Evolutionary conservation across 2,797 vertebrate species (phyloP), one percentile per base, ranked within the genome.

Genomic region (Vireo griseus): DNA sequence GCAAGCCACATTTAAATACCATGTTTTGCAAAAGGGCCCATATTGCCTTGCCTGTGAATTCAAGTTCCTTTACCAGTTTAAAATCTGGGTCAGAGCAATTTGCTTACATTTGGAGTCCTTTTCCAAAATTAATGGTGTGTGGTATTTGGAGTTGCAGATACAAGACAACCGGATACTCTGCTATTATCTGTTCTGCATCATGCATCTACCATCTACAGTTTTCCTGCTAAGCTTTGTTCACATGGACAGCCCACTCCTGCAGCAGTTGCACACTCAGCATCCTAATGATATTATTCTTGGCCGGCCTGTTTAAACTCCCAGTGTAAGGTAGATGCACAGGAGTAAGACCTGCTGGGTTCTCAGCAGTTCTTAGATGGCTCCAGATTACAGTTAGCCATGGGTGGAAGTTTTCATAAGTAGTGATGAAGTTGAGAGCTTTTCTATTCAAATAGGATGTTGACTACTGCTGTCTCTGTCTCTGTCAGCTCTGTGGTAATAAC

Each of bases 71-170:
- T 78, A 67, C 88, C 63, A 79, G 87, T 85, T 93, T 84, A 84
- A 95, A 94, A 95, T 94, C 90, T 96, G 73, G 91, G 92, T 94
- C 90, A 96, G 58, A 83, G 94, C 87, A 84, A 96, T 96, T 96
- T 96, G 95, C 73, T 94, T 96, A 94, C 92, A 93, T 92, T 96
- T 95, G 71, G 91, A 94, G 80, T 66, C 67, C 94, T 94, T 90
- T 96, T 88, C 90, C 67, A 88, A 63, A 95, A 92, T 73, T 67
- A 94, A 92, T 94, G 79, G 75, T 44, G 88, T 31, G 9, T 90
- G 86, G 76, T 55, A 73, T 88, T 90, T 81, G 78, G 52, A 94
- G 88, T 37, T 92, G 86, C 48, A 91, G 95, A 88, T 94, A 92
- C 5, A 88, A 91, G 85, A 90, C 84, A 89, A 90, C 88, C 8